Evolutionary conservation across 2,888 invertebrate species (phyloP).

Genomic region (Heliothis peltigera): DNA sequence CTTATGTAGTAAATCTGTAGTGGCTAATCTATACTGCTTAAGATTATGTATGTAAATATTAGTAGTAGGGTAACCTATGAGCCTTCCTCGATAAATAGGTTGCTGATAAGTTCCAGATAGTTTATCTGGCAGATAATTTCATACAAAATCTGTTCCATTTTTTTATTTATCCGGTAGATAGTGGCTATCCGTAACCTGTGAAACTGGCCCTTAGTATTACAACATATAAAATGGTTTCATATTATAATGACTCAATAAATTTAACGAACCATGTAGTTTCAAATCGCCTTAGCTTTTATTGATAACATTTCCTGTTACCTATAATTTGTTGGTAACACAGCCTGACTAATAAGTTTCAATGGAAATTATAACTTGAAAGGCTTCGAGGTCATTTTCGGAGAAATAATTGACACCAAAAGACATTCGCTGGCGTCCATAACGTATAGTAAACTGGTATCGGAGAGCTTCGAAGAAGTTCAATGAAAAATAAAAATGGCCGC

Average conservation of each 20-base stretch:
- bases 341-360: conserved; percentile 46
- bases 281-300: conserved; percentile 18
- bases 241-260: conserved; percentile 1
- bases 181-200: too few species aligned
- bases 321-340: conserved; percentile 9
- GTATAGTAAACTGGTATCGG: not conserved
- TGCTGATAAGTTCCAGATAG: too few species aligned
- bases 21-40: not conserved
- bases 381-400: conserved; percentile 39
- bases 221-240: not conserved
- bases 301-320: conserved; percentile 45
- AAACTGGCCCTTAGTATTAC: too few species aligned
- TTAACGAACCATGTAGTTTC: conserved; percentile 11
- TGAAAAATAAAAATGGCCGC: not conserved
- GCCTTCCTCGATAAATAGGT: too few species aligned
- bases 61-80: too few species aligned
- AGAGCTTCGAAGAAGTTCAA: not conserved
- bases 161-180: too few species aligned
- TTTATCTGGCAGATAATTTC: too few species aligned
- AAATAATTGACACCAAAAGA: conserved; percentile 35
- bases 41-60: not conserved
- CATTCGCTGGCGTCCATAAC: conserved; percentile 3
- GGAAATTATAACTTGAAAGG: conserved; percentile 40
- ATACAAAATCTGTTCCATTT: too few species aligned
- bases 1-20: conserved; percentile 4